Percentiles rank a stretch among this genome's conserved stretches.
Conservation (phyloP, 2,888 invertebrate species). For the Melanargia galathea region DNA sequence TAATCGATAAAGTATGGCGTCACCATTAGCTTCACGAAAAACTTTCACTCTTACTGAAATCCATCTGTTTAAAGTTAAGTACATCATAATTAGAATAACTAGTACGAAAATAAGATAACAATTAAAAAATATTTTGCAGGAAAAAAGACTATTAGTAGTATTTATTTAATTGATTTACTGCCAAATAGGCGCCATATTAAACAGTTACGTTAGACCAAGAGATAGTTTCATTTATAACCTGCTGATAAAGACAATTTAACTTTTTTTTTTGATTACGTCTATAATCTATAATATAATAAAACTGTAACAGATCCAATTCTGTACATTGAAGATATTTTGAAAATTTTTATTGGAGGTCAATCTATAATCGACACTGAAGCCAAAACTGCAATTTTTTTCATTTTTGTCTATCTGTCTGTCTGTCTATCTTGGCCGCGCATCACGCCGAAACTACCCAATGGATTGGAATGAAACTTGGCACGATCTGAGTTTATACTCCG, state of each 20-base stretch:
- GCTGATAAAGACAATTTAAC: neutral
- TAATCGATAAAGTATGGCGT: neutral
- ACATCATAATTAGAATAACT: conserved; percentile 16
- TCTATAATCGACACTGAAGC: too few relatives aligned
- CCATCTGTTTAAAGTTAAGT: neutral
- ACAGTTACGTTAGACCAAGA: conserved; percentile 24
- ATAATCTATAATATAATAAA: too few relatives aligned
- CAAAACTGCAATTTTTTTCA: too few relatives aligned
- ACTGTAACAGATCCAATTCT: too few relatives aligned
- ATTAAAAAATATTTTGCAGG: conserved; percentile 8
- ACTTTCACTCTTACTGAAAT: conserved; percentile 16
- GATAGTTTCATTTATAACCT: conserved; percentile 4
- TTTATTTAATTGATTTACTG: conserved; percentile 15
- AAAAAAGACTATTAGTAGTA: conserved; percentile 19
- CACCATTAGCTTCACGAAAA: neutral
- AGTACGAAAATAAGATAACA: neutral
- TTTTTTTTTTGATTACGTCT: too few relatives aligned
- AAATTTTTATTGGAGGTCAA: too few relatives aligned
- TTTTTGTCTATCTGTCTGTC: too few relatives aligned
- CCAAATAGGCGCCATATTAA: conserved; percentile 23
- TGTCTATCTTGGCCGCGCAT: too few relatives aligned
- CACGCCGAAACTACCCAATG: too few relatives aligned
- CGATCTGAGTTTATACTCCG: too few relatives aligned
- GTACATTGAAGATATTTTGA: too few relatives aligned
- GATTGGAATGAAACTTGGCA: too few relatives aligned